Evolutionary conservation across 2,797 vertebrate genomes (phyloP).

Genomic region (Sebastes miniatus): DNA sequence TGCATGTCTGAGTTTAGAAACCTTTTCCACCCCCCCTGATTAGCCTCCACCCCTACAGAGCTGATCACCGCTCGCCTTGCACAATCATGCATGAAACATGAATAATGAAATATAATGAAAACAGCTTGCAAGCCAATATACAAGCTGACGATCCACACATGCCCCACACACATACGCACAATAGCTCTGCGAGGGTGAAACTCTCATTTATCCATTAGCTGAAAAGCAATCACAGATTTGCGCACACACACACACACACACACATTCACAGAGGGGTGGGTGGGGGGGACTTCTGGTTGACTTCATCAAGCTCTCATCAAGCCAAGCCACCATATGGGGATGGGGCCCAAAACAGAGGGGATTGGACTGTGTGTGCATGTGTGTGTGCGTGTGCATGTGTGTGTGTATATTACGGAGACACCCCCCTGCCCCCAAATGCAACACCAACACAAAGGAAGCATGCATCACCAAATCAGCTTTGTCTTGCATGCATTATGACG

Average conservation of each 20-base stretch:
- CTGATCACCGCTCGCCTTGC: conserved; percentile 62
- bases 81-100: conserved; percentile 78
- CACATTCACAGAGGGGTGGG: background rate
- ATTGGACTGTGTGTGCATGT: conserved; percentile 45
- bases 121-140: conserved; percentile 71
- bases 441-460: conserved; percentile 75
- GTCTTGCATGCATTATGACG: conserved; percentile 77
- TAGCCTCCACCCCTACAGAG: conserved; percentile 56
- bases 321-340: conserved; percentile 82
- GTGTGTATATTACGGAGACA: conserved; percentile 33
- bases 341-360: conserved; percentile 78
- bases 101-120: conserved; percentile 80
- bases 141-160: conserved; percentile 67
- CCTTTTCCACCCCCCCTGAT: conserved; percentile 46
- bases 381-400: conserved; percentile 21
- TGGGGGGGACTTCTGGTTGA: conserved; percentile 72
- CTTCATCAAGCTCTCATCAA: conserved; percentile 83
- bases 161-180: conserved; percentile 16
- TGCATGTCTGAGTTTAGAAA: conserved; percentile 50
- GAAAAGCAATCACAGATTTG: conserved; percentile 67
- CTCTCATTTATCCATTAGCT: conserved; percentile 72
- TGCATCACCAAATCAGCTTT: conserved; percentile 79
- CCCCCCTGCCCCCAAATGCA: conserved; percentile 49
- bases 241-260: background rate
- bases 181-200: conserved; percentile 52